phyloP scores from a whole-genome alignment of 2,888 invertebrate genomes.

The Macaria liturata region DNA sequence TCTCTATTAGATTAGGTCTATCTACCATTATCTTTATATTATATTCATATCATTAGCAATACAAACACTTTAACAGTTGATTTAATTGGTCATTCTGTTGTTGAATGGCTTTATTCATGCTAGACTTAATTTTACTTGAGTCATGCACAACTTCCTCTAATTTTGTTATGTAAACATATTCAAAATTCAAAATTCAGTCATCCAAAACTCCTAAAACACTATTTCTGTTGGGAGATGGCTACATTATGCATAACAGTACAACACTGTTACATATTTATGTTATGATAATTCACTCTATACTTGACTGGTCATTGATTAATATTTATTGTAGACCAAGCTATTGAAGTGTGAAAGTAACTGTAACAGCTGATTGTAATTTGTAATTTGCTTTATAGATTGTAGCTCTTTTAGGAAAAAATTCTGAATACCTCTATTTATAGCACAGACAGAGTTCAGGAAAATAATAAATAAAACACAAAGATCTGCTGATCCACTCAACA shows the following conservation, averaged over 20 bases:
- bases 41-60: conserved; percentile 27
- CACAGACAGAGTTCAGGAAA: too few relatives aligned
- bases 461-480: too few relatives aligned
- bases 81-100: conserved; percentile 6
- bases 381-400: conserved; percentile 2
- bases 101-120: conserved; percentile 11
- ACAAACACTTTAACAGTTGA: conserved; percentile 12
- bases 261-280: conserved; percentile 41
- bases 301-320: conserved; percentile 48
- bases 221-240: conserved; percentile 25
- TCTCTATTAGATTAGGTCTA: conserved; percentile 36
- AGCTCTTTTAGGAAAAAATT: not conserved
- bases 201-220: conserved; percentile 18
- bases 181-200: conserved; percentile 20
- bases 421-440: too few relatives aligned
- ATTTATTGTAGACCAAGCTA: conserved; percentile 55
- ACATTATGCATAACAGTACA: conserved; percentile 41
- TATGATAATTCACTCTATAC: conserved; percentile 39
- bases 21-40: conserved; percentile 31
- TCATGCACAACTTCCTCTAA: conserved; percentile 16
- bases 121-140: conserved; percentile 10
- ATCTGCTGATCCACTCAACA: too few relatives aligned
- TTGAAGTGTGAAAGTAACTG: conserved; percentile 60
- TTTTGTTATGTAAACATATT: conserved; percentile 26
- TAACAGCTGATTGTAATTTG: conserved; percentile 28